Base-by-base conservation (phyloP, 2,888 invertebrate species). In the Scelioninae gen. 2 region DNA sequence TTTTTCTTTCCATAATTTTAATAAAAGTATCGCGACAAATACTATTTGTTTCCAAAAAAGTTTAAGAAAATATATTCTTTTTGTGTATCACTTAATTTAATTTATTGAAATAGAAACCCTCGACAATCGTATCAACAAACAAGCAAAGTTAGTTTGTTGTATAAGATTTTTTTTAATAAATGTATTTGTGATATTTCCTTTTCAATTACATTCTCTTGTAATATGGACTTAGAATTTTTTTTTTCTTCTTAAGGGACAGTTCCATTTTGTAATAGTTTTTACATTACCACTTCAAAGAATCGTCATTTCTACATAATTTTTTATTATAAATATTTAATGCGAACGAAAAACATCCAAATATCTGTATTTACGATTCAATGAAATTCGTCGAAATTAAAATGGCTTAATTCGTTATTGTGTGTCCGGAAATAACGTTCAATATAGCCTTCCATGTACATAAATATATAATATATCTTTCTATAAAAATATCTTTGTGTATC, bases 181-280 rank as follows among this genome's bases (percentile, higher is more conserved):
- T 31, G 11, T 28, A 55, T 46, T 65, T 65, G 65, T 65, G 65
- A 65, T 65, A 57, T 39, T 39, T 35, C 37, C 37, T 19, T 55
- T 65, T 48, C 45, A 15, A 65, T 39, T 25, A 22, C 13, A 48
- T 10, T 46, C 18, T 46, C 37, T 64, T 55, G 55, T 53, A 35
- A 67, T 28, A 16, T 52, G 22, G 35, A 61, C 45, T 48, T 55
- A 31, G 48, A 48, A 61, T 61, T 31, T 70, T 63, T 69, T 63
- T 70, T 76, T 73, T 63, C 61, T 63, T 70, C 76, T 73, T 73
- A 75, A 72, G 73, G 75, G 75, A 71, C 76, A 77, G 80, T 81
- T 79, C 80, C 80, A 81, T 81, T 81, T 70, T 78, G 71, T 68
- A 73, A 58, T 64, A 52, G 61, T 64, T 63, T 63, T 57, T 57